A percentile compares a stretch with the other conserved stretches of the same genome.
phyloP scores from a whole-genome alignment of 2,113 vertebrate species.

The Butorides virescens region DNA sequence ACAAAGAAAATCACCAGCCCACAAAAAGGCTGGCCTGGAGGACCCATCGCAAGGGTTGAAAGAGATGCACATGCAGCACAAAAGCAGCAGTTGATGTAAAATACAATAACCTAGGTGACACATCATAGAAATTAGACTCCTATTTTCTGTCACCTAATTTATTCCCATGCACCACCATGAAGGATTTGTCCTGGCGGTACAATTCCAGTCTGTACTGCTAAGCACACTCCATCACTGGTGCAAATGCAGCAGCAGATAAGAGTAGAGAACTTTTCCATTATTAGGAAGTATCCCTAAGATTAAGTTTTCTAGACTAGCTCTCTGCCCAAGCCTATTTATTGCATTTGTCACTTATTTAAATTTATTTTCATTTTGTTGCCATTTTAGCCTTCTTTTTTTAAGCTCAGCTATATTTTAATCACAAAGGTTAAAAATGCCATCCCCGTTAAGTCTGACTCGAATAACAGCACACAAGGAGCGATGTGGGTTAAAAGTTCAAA shows the following conservation, averaged over 20 bases:
- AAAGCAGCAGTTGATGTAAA: background rate
- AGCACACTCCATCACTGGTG: slow-evolving; percentile 16
- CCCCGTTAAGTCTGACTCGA: background rate
- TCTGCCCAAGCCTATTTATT: background rate
- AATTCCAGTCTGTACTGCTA: background rate
- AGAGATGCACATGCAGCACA: slow-evolving; percentile 28
- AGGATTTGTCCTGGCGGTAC: slow-evolving; percentile 39
- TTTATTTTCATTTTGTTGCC: background rate
- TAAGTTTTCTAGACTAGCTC: background rate
- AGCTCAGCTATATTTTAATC: background rate
- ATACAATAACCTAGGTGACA: slow-evolving; percentile 24
- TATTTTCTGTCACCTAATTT: slow-evolving; percentile 51
- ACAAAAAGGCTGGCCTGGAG: slow-evolving; percentile 16
- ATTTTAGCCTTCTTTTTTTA: background rate
- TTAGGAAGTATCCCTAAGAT: background rate
- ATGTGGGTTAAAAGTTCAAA: slow-evolving; percentile 57
- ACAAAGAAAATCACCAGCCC: slow-evolving; percentile 6
- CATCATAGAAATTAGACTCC: slow-evolving; percentile 40
- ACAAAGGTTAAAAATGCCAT: background rate
- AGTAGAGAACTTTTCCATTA: background rate
- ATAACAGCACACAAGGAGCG: background rate
- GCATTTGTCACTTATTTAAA: background rate
- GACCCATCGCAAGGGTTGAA: background rate
- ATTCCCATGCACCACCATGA: slow-evolving; percentile 28
- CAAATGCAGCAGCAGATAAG: slow-evolving; percentile 1